Evolutionary conservation across 1,140 invertebrate genomes (phyloP), one percentile per base, ranked within the genome.

Genomic region (Cephus cinctus): DNA sequence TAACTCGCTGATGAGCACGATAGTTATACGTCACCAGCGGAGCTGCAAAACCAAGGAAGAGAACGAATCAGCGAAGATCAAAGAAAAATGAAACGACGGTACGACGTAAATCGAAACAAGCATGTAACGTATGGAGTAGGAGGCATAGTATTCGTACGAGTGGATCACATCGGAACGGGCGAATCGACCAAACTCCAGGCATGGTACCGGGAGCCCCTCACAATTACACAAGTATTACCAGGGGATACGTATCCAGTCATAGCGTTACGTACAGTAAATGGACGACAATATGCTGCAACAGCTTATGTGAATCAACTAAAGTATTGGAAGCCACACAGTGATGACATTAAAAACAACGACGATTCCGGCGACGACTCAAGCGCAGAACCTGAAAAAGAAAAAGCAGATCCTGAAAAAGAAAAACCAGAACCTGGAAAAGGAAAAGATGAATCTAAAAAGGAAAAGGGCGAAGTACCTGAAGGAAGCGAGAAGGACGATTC

Each of bases 271-370:
- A 20, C n/a, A 2, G 9, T 23, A 18, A 27, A 18, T 11, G 25
- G 25, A 18, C 23, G 25, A 5, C 15, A 20, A 12, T 45, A 31
- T 25, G 43, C 42, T 6, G 40, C 41, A 1, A 51, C 25, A 4
- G 49, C 49, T n/a, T 23, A 46, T 21, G 40, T 45, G 5, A 39
- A 34, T 12, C 47, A 50, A 30, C 52, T 52, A 22, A 50, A 50
- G 19, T 5, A 34, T 16, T 50, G 47, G 47, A 32, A 23, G n/a
- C n/a, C n/a, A n/a, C n/a, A n/a, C n/a, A n/a, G n/a, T n/a, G n/a
- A n/a, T n/a, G n/a, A n/a, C n/a, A n/a, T n/a, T n/a, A n/a, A n/a
- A n/a, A n/a, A n/a, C n/a, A n/a, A n/a, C n/a, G n/a, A n/a, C n/a
- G n/a, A n/a, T n/a, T n/a, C n/a, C n/a, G n/a, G n/a, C n/a, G n/a